Evolutionary conservation across 2,797 vertebrate species (phyloP).

Genomic region (Sebastiscus albofasciatus): DNA sequence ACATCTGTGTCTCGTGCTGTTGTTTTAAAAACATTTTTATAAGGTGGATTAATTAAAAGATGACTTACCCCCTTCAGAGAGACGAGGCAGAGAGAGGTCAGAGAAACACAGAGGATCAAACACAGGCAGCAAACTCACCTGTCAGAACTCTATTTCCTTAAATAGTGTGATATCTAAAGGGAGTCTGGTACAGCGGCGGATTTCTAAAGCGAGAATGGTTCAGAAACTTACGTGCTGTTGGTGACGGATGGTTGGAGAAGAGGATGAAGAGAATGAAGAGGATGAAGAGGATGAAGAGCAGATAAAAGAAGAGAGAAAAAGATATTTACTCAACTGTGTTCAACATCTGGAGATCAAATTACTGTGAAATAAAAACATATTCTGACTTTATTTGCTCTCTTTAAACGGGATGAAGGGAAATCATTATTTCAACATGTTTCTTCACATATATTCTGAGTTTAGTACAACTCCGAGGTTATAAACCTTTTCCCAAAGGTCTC

Average conservation of each 20-base stretch:
- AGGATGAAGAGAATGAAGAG: not conserved
- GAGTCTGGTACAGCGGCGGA: not conserved
- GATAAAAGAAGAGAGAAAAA: not conserved
- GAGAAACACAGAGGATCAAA: not conserved
- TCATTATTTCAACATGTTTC: not conserved
- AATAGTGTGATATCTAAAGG: constrained; percentile 74
- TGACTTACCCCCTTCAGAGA: not conserved
- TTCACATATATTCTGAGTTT: not conserved
- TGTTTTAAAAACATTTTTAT: not conserved
- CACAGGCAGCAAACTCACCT: not conserved
- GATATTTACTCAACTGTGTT: not conserved
- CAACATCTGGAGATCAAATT: not conserved
- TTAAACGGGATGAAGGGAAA: not conserved
- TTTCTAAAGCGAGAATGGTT: not conserved
- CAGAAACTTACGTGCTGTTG: constrained; percentile 85
- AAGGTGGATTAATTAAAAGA: not conserved
- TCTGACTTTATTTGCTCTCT: not conserved
- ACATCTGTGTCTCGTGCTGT: not conserved
- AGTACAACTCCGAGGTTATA: not conserved
- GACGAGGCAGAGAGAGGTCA: not conserved
- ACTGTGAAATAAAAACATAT: not conserved
- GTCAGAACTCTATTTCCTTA: constrained; percentile 67
- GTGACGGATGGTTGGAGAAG: constrained; percentile 79
- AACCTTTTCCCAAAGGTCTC: no score
- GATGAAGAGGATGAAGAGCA: not conserved